phyloP scores from a whole-genome alignment of 2,888 invertebrate genomes.

The Thumatha senex region DNA sequence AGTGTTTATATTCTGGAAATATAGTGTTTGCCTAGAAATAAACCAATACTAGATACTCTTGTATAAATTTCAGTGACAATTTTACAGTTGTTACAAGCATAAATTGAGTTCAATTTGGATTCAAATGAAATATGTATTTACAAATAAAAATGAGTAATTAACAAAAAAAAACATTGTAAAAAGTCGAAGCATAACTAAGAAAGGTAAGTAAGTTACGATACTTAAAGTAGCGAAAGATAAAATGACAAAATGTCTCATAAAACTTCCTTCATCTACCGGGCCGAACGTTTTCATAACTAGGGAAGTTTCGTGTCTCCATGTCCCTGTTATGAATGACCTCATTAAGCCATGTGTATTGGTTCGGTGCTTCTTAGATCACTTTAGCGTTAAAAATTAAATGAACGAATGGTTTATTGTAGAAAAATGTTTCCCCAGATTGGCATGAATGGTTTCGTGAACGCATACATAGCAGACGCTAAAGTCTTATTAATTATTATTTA shows the following conservation, averaged over 20 bases:
- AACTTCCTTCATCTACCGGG: slow-evolving; percentile 46
- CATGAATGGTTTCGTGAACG: slow-evolving; percentile 40
- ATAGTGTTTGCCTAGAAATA: too few relatives aligned
- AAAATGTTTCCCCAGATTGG: slow-evolving; percentile 24
- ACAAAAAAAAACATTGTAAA: slow-evolving; percentile 11
- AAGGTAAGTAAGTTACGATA: slow-evolving; percentile 42
- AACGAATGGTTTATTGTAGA: slow-evolving; percentile 48
- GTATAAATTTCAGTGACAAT: too few relatives aligned
- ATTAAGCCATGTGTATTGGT: slow-evolving; percentile 72
- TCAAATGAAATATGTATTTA: too few relatives aligned
- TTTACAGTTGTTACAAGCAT: too few relatives aligned
- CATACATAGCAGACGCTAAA: too few relatives aligned
- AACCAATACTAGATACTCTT: too few relatives aligned
- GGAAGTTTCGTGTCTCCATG: slow-evolving; percentile 64
- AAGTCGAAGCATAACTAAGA: slow-evolving; percentile 9
- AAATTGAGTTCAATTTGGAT: too few relatives aligned
- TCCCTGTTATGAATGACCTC: slow-evolving; percentile 75
- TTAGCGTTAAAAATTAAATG: slow-evolving; percentile 73
- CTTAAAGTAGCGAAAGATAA: slow-evolving; percentile 46
- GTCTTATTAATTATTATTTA: too few relatives aligned
- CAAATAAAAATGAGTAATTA: slow-evolving; percentile 28
- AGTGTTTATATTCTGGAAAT: too few relatives aligned
- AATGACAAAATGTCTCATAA: slow-evolving; percentile 45
- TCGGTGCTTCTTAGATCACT: slow-evolving; percentile 58
- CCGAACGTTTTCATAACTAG: slow-evolving; percentile 54